Base-by-base conservation (phyloP, 35 echinoderm and acorn worm genomes). In the Stichopus chloronotus region DNA sequence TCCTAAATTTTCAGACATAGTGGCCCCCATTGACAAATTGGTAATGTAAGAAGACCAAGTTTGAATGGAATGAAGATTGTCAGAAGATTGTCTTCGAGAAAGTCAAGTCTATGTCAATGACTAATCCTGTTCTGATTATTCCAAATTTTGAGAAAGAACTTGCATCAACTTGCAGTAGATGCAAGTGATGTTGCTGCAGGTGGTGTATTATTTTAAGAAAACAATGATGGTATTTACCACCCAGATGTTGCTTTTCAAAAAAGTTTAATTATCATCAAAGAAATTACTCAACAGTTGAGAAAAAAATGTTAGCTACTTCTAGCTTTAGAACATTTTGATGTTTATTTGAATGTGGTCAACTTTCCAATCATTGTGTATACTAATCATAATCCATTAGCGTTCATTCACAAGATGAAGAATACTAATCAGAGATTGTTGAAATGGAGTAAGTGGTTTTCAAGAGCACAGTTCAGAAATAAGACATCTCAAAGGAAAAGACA, bases 281-380 rank as follows among this genome's bases (percentile, higher is more conserved):
- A 24, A 90, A 90, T 52, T 68, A 90, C 43, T 90, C 87, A 10
- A 90, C 87, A 9, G 10, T 90, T n/a, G 87, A 90, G 59, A 90
- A 90, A 61, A 61, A 90, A 90, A 68, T 19, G 5, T 23, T 89
- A 57, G 87, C 87, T 89, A 43, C 52, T 89, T 6, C 7, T 89
- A n/a, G 87, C 57, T 19, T 58, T 69, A 7, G 11, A 89, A 43
- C 87, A 89, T 53, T 68, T 89, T 69, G 61, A 89, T 89, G 57
- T 72, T 59, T 89, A 89, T 69, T 9, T 90, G 12, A 59, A 13
- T 13, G 57, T 22, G n/a, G 19, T 58, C 20, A 22, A n/a, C 2
- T 69, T 57, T 25, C 52, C 57, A 25, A 59, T 90, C 19, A 52
- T 59, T 65, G 87, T 71, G 24, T 90, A 65, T 11, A n/a, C 87